Evolutionary conservation across 2,797 vertebrate species (phyloP).

Genomic region (Tapera naevia): DNA sequence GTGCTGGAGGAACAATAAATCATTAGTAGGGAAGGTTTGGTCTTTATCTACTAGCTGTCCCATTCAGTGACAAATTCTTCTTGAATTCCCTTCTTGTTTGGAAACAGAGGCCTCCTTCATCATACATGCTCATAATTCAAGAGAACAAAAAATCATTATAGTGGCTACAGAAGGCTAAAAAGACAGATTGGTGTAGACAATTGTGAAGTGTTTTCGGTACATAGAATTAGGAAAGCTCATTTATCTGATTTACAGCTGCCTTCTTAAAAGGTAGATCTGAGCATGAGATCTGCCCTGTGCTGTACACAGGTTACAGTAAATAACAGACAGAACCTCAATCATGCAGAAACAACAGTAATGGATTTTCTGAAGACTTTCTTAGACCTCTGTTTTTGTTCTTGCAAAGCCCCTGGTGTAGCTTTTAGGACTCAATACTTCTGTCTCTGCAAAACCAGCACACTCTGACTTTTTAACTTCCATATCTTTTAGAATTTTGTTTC

Average conservation of each 20-base stretch:
- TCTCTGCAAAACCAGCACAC: neutral
- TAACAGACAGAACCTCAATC: neutral
- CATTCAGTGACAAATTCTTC: slow-evolving; percentile 21
- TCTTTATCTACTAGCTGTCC: slow-evolving; percentile 1
- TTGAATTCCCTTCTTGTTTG: slow-evolving; percentile 24
- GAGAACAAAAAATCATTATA: slow-evolving; percentile 51
- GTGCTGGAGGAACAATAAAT: neutral
- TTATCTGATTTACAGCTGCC: slow-evolving; percentile 28
- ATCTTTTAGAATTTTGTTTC: neutral
- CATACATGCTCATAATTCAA: neutral
- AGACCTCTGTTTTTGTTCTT: neutral
- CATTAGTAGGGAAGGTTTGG: neutral
- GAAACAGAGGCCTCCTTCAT: slow-evolving; percentile 40
- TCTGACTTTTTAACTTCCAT: neutral
- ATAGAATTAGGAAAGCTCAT: slow-evolving; percentile 15
- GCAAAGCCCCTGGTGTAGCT: neutral
- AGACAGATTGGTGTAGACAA: neutral
- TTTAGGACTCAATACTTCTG: neutral
- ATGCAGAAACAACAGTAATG: neutral
- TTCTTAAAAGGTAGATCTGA: slow-evolving; percentile 8
- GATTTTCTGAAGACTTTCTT: neutral
- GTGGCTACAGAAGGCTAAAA: neutral
- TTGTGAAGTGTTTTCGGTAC: neutral
- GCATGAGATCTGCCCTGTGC: neutral
- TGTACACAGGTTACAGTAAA: neutral